These are phyloP conservation scores for Triops longicaudatus DNA, from an alignment of 1,140 invertebrate species.

Conservation along the genomic window DNA sequence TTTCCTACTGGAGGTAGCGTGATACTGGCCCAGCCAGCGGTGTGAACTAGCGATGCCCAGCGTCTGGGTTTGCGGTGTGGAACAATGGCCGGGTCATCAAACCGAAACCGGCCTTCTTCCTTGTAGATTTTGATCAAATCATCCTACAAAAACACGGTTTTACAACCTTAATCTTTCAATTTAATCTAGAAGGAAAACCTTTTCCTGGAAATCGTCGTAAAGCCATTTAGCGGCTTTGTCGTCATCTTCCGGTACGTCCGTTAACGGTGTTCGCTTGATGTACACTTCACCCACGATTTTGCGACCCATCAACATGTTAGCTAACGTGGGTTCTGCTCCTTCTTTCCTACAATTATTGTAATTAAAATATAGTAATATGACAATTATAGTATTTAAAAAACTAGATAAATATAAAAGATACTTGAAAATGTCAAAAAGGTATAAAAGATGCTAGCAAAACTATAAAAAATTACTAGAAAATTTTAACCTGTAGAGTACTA, in stretches of 20 bases:
- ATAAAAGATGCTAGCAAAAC: conserved; percentile 21
- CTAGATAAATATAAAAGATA: no score
- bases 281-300: conserved; percentile 64
- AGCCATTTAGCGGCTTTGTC: conserved; percentile 69
- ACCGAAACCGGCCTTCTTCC: conserved; percentile 16
- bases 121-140: conserved; percentile 22
- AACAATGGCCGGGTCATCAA: conserved; percentile 8
- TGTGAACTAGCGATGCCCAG: conserved; percentile 20
- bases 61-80: conserved; percentile 23
- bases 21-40: conserved; percentile 17
- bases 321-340: conserved; percentile 55
- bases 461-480: no score
- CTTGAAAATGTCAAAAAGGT: no score
- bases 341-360: conserved; percentile 32
- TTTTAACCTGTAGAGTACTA: no score
- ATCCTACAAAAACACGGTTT: conserved; percentile 22
- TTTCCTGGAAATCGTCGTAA: conserved; percentile 65
- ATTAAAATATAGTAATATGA: no score
- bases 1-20: conserved; percentile 24
- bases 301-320: conserved; percentile 70
- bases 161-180: not conserved
- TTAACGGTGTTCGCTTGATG: conserved; percentile 69
- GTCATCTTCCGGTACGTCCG: conserved; percentile 69
- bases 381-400: no score
- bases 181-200: conserved; percentile 46